phyloP scores from a whole-genome alignment of 2,888 invertebrate species.

The Ischnus inquisitorius region DNA sequence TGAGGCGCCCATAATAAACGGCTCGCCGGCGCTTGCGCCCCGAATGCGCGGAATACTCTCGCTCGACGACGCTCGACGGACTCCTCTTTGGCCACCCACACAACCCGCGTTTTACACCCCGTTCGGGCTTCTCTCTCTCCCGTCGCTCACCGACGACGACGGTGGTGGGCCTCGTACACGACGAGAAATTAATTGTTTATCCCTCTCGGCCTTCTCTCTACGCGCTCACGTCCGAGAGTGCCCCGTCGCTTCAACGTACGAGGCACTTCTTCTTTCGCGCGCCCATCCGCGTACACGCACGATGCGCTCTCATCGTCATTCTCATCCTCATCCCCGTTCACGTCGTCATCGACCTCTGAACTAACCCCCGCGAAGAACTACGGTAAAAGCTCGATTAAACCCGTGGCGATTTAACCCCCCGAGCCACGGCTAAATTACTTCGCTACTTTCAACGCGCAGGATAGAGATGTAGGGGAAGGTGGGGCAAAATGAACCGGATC shows the following conservation, averaged over 20 bases:
- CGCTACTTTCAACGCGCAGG: too few relatives aligned
- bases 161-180: slow-evolving; percentile 60
- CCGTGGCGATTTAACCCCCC: too few relatives aligned
- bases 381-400: too few relatives aligned
- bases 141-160: slow-evolving; percentile 30
- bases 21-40: slow-evolving; percentile 71
- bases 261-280: slow-evolving; percentile 5
- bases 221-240: not conserved
- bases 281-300: not conserved
- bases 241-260: not conserved
- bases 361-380: not conserved
- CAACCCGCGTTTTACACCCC: slow-evolving; percentile 7
- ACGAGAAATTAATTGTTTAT: slow-evolving; percentile 75
- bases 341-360: slow-evolving; percentile 9
- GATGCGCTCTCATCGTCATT: not conserved
- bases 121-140: not conserved
- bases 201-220: slow-evolving; percentile 11
- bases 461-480: too few relatives aligned
- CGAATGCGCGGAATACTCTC: slow-evolving; percentile 67
- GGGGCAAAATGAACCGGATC: too few relatives aligned
- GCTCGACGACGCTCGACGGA: slow-evolving; percentile 42
- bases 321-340: too few relatives aligned
- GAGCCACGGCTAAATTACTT: too few relatives aligned
- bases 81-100: slow-evolving; percentile 29
- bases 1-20: slow-evolving; percentile 81